Base-by-base conservation (phyloP, 1,140 invertebrate species). In the Magallana angulata region DNA sequence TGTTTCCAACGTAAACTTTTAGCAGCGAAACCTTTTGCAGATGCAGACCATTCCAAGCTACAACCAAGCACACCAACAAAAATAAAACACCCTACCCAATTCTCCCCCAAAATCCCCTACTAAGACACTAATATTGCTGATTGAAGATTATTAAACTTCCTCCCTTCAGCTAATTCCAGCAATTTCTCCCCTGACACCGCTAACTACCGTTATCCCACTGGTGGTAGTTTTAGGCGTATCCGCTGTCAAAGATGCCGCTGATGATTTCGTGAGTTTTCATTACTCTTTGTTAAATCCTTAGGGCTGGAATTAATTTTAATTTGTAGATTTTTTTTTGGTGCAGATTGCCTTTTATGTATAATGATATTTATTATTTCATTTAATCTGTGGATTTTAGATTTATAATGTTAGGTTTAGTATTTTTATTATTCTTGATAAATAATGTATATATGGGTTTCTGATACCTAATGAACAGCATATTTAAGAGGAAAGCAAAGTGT, bases 241-340 rank as follows among this genome's bases (percentile, higher is more conserved):
- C 92, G 98, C 98, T 89, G 96, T 98, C 91, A 99, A 99, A 96
- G 99, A 99, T 96, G 98, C 98, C 92, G 98, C 99, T 94, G 99
- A 99, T 96, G 99, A 99, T 95, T 98, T 98, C 96, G 98, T 99
- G 96, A 97, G 98, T 97, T 58, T 14, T 56, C 57, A 57, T 56
- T 57, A 57, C n/a, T 82, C 57, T 82, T 82, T 14, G 14, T 14
- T 56, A 57, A n/a, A 58, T 30, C 48, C 24, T 2, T 64, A 64
- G 60, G 18, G 16, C 5, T 24, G 1, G 24, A 24, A 24, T 24
- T 24, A 24, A 62, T n/a, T 62, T 62, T 62, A 5, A 62, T 62
- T n/a, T 62, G 60, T 62, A 62, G n/a, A 62, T 62, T 62, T 62
- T 12, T 62, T 62, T 62, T 62, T 12, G 0, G 11, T 48, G 36